Evolutionary conservation across 2,113 vertebrate genomes (phyloP), one percentile per base, ranked within the genome.

Genomic region (Mustela nigripes): DNA sequence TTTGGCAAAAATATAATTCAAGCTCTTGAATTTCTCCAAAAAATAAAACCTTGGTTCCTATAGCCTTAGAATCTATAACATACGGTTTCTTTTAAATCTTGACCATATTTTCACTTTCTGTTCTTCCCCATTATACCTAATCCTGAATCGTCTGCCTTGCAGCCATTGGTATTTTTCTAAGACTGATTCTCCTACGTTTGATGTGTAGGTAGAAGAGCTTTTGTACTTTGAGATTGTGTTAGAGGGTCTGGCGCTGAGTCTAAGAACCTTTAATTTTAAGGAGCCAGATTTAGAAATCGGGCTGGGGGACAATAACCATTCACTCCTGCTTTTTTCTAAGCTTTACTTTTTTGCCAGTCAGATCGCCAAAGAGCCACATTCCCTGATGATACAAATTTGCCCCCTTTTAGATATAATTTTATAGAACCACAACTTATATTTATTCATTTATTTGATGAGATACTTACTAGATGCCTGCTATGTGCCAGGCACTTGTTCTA

Each of bases 21-120:
- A 42, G 31, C 48, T 93, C 65, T 81, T 80, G 58, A 74, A 31
- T 97, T 81, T 94, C 74, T 76, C 86, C 65, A 48, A 33, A 91
- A 74, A 96, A 19, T 79, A 36, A 53, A 80, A 58, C 21, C 36
- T 58, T 79, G 63, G 2, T 39, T 74, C 53, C 58, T 86, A 4
- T 24, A 63, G 4, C 4, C 6, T 95, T 90, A 5, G 4, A 76
- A 10, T 67, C 42, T 71, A 4, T 9, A 56, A 39, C 12, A 15
- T 83, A n/a, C 4, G 1, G 50, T 63, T 80, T 69, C 19, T 81
- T 87, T 48, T 39, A 83, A 83, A 74, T 63, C 22, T 12, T 50
- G 19, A 10, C 50, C 5, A 1, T 81, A 50, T 81, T 82, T 89
- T 48, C 11, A 65, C 53, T 67, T 83, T 82, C 53, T 48, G 2